Evolutionary conservation across 2,113 vertebrate species (phyloP).

Genomic region (Sterrhoptilus dennistouni): DNA sequence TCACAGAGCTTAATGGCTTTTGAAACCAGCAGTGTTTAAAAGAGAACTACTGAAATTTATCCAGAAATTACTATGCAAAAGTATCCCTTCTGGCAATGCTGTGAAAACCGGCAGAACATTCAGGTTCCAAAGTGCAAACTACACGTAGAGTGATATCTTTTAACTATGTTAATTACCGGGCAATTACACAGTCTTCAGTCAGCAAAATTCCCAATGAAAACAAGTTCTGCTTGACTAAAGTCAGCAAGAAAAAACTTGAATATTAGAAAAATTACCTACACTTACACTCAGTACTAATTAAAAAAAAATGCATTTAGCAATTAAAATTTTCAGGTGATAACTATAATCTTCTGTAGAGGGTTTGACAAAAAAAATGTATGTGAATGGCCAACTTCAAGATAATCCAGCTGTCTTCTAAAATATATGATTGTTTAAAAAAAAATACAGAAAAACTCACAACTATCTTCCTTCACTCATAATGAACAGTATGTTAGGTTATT

Average conservation of each 20-base stretch:
- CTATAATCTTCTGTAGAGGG: background rate
- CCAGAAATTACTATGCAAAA: slow-evolving; percentile 38
- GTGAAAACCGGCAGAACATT: background rate
- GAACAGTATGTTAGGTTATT: background rate
- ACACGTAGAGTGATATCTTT: background rate
- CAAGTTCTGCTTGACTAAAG: background rate
- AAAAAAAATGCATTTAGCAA: background rate
- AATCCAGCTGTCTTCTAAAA: background rate
- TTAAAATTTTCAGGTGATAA: background rate
- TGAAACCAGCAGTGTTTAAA: slow-evolving; percentile 8
- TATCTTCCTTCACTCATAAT: background rate
- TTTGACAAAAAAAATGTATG: background rate
- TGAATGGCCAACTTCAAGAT: background rate
- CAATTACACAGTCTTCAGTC: slow-evolving; percentile 15
- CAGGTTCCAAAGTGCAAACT: background rate
- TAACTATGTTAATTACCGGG: background rate
- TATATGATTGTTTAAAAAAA: background rate
- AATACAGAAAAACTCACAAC: background rate
- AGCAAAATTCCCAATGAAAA: slow-evolving; percentile 1
- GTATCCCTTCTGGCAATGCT: slow-evolving; percentile 7
- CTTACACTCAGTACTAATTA: background rate
- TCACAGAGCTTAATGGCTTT: background rate
- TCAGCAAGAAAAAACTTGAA: background rate
- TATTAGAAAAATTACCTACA: background rate
- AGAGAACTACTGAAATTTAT: slow-evolving; percentile 5